Conservation (phyloP, 2,797 vertebrate species). For the Otolemur crassicaudatus region DNA sequence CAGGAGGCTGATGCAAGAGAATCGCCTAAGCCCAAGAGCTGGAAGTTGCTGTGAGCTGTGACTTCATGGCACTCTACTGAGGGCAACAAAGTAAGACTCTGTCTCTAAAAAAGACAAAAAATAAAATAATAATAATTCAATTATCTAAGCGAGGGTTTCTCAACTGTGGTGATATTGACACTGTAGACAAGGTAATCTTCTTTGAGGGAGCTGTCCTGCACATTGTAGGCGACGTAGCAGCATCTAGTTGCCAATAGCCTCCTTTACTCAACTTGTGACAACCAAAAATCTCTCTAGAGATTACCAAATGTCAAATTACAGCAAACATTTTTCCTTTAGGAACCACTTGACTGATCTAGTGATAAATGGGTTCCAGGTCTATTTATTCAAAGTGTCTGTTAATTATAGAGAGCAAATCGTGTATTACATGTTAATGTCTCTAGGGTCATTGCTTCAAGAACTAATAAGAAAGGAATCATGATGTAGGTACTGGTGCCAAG, state of each 20-base stretch:
- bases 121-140: background rate
- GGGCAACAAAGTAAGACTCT: too few species aligned
- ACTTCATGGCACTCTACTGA: too few species aligned
- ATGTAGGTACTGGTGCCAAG: rapidly evolving
- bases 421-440: background rate
- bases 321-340: background rate
- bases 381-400: background rate
- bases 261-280: background rate
- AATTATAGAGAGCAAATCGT: background rate
- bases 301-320: background rate
- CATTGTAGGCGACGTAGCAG: too few species aligned
- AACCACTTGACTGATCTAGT: background rate
- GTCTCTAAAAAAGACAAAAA: too few species aligned
- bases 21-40: too few species aligned
- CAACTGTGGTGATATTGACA: background rate
- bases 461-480: background rate
- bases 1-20: too few species aligned
- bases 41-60: too few species aligned
- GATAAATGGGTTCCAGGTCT: background rate
- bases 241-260: background rate
- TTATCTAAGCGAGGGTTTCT: background rate
- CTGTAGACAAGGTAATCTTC: background rate
- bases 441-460: background rate
- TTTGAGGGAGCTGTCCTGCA: background rate
- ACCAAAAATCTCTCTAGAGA: background rate